Percentiles rank a stretch among this genome's conserved stretches.
Evolutionary conservation across 2,113 vertebrate species (phyloP).

Genomic region (Collichthys lucidus): DNA sequence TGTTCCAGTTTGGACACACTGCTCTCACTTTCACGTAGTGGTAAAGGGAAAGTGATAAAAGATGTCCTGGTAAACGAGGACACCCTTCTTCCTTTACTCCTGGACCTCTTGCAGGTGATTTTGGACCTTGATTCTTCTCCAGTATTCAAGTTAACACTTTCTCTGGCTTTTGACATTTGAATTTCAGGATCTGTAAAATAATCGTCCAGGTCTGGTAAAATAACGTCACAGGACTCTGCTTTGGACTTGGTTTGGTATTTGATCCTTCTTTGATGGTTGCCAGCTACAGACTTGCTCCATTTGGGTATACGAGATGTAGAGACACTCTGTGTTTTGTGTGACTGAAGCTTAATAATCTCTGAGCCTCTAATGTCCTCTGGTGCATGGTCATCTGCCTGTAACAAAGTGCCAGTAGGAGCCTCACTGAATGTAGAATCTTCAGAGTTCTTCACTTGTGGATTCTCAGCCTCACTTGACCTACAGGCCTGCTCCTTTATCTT

Average conservation of each 20-base stretch:
- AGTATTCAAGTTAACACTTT: background rate
- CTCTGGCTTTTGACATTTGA: background rate
- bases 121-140: slow-evolving; percentile 12
- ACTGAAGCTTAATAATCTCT: background rate
- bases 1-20: background rate
- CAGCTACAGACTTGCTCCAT: slow-evolving; percentile 20
- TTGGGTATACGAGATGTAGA: slow-evolving; percentile 65
- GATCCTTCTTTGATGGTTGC: slow-evolving; percentile 26
- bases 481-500: background rate
- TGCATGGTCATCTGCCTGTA: background rate
- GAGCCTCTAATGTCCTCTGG: background rate
- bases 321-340: slow-evolving; percentile 12
- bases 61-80: slow-evolving; percentile 43
- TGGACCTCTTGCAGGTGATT: slow-evolving; percentile 55
- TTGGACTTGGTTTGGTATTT: slow-evolving; percentile 3
- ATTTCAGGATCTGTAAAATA: slow-evolving; percentile 56
- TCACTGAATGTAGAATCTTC: background rate
- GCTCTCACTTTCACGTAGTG: slow-evolving; percentile 6
- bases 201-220: slow-evolving; percentile 44
- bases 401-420: background rate
- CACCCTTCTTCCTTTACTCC: slow-evolving; percentile 37
- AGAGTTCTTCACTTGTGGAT: background rate
- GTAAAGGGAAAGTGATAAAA: background rate
- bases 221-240: slow-evolving; percentile 2
- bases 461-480: background rate